A percentile compares a stretch with the other conserved stretches of the same genome.
Conservation (phyloP, 2,113 vertebrate species). For the Pangasianodon hypophthalmus region DNA sequence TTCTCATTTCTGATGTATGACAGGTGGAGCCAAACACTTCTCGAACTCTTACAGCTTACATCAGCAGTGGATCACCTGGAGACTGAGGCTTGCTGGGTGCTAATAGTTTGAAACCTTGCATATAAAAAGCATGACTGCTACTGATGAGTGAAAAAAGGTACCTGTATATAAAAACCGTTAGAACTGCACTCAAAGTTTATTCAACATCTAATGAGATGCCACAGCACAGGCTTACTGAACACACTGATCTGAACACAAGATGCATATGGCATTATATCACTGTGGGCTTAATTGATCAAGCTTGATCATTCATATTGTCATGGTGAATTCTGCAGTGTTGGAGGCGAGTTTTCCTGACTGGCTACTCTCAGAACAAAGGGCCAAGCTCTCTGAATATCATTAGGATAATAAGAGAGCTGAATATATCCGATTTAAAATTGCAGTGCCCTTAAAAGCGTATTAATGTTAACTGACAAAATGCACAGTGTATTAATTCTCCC, state of each 20-base stretch:
- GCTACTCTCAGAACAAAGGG: not conserved
- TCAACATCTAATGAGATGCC: not conserved
- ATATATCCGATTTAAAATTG: not conserved
- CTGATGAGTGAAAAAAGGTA: not conserved
- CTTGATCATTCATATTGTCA: not conserved
- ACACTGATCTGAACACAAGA: not conserved
- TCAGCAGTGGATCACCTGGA: not conserved
- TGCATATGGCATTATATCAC: not conserved
- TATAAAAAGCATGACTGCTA: not conserved
- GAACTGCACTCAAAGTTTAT: not conserved
- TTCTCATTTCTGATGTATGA: not conserved
- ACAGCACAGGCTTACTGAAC: not conserved
- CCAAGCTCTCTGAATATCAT: not conserved
- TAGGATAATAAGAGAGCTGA: not conserved
- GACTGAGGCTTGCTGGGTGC: not conserved
- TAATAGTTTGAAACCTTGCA: not conserved
- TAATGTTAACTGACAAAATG: slow-evolving; percentile 1
- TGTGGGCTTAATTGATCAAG: not conserved
- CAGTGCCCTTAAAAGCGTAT: not conserved
- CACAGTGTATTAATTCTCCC: not conserved
- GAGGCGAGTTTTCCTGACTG: not conserved
- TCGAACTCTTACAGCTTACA: not conserved
- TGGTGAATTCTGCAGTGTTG: not conserved
- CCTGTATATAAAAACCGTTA: not conserved
- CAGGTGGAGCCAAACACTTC: not conserved